Evolutionary conservation across 1,140 invertebrate species (phyloP).

Genomic region (Drosophila paulistorum): DNA sequence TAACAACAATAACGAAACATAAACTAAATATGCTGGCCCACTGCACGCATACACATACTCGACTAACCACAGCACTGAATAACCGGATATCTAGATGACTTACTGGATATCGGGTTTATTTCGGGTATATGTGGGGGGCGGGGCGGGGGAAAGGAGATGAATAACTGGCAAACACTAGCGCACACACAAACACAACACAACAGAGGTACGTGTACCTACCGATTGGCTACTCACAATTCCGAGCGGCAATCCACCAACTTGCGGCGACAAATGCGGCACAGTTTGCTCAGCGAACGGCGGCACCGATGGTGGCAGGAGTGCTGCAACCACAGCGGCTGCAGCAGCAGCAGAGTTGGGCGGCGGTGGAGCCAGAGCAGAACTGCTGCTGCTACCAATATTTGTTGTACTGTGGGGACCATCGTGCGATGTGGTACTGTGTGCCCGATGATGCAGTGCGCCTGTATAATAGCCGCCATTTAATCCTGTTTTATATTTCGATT

Average conservation of each 20-base stretch:
- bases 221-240: slow-evolving; percentile 83
- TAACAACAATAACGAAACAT: slow-evolving; percentile 45
- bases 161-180: slow-evolving; percentile 38
- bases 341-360: slow-evolving; percentile 72
- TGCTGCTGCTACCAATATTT: slow-evolving; percentile 61
- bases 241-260: slow-evolving; percentile 80
- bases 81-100: slow-evolving; percentile 25
- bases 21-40: slow-evolving; percentile 49
- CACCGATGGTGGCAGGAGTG: slow-evolving; percentile 62
- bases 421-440: slow-evolving; percentile 90
- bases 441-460: slow-evolving; percentile 89
- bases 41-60: slow-evolving; percentile 47
- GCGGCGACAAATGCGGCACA: slow-evolving; percentile 76
- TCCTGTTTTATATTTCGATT: slow-evolving; percentile 84
- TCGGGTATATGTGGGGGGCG: background rate
- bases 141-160: background rate
- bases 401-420: slow-evolving; percentile 86
- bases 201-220: slow-evolving; percentile 78
- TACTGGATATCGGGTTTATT: slow-evolving; percentile 12
- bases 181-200: slow-evolving; percentile 65
- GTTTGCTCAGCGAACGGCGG: slow-evolving; percentile 66
- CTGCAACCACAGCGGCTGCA: slow-evolving; percentile 64
- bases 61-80: slow-evolving; percentile 41
- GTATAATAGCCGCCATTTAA: slow-evolving; percentile 89
- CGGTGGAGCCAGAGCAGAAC: slow-evolving; percentile 83